phyloP scores from a whole-genome alignment of 2,888 invertebrate genomes.

The Chloroclysta siterata region DNA sequence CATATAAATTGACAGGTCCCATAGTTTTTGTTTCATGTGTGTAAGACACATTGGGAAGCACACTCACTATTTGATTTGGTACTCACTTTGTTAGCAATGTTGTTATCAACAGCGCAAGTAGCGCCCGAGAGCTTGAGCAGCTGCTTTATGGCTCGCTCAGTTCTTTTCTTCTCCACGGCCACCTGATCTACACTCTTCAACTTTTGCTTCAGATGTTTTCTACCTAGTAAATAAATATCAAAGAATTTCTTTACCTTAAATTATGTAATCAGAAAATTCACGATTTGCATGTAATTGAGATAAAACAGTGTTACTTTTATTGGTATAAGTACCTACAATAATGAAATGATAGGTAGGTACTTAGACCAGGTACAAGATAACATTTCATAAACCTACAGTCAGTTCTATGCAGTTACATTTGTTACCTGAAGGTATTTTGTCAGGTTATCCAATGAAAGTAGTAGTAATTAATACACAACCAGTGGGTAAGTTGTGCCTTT shows the following conservation, averaged over 20 bases:
- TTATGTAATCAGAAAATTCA: not conserved
- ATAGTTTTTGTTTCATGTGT: no score
- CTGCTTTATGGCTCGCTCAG: constrained; percentile 78
- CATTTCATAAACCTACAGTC: no score
- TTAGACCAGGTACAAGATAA: no score
- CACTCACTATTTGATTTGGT: no score
- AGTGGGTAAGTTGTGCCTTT: not conserved
- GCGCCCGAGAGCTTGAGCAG: constrained; percentile 76
- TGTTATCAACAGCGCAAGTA: constrained; percentile 52
- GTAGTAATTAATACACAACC: not conserved
- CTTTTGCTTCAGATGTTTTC: constrained; percentile 4
- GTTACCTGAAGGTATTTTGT: not conserved
- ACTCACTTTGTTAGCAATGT: constrained; percentile 76
- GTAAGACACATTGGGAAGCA: no score
- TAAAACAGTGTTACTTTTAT: not conserved
- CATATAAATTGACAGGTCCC: no score
- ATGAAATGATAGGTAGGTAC: no score
- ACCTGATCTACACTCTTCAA: constrained; percentile 45
- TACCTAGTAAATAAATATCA: constrained; percentile 8
- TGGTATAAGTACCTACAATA: no score
- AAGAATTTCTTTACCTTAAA: not conserved
- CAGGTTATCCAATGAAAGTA: not conserved
- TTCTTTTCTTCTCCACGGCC: constrained; percentile 46
- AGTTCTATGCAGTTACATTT: no score
- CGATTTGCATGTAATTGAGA: not conserved